Percentiles rank a stretch among this genome's conserved stretches.
Evolutionary conservation across 2,113 vertebrate genomes (phyloP).

Genomic region (Etia nguti): DNA sequence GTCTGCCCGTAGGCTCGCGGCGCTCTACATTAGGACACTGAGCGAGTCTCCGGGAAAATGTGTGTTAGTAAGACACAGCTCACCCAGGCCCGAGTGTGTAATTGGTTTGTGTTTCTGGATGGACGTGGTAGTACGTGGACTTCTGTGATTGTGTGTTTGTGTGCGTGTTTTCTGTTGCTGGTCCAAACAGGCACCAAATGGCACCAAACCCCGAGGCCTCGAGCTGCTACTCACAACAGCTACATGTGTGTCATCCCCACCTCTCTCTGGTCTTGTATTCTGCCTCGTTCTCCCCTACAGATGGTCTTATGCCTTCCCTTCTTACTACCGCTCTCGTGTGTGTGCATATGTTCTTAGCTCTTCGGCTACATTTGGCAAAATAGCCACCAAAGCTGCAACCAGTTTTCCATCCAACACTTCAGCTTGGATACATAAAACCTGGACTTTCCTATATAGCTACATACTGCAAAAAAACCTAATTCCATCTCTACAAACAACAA

Average conservation of each 20-base stretch:
- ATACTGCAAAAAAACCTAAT: rapidly evolving
- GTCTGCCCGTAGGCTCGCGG: constrained; percentile 28
- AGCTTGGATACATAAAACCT: background rate
- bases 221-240: constrained; percentile 6
- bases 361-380: background rate
- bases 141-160: background rate
- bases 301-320: background rate
- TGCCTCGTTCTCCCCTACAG: background rate
- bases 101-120: background rate
- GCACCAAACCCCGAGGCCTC: constrained; percentile 32
- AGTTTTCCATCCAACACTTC: background rate
- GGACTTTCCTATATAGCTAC: background rate
- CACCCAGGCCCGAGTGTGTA: background rate
- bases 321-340: background rate
- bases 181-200: constrained; percentile 41
- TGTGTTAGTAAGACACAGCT: constrained; percentile 42
- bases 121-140: background rate
- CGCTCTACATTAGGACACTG: constrained; percentile 45
- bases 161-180: background rate
- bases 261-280: background rate
- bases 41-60: constrained; percentile 21
- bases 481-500: background rate
- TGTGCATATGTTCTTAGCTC: background rate
- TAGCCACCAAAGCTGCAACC: background rate
- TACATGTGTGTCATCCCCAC: constrained; percentile 9